Conservation (phyloP, 2,113 vertebrate genomes). For the Mormyrus lacerda region DNA sequence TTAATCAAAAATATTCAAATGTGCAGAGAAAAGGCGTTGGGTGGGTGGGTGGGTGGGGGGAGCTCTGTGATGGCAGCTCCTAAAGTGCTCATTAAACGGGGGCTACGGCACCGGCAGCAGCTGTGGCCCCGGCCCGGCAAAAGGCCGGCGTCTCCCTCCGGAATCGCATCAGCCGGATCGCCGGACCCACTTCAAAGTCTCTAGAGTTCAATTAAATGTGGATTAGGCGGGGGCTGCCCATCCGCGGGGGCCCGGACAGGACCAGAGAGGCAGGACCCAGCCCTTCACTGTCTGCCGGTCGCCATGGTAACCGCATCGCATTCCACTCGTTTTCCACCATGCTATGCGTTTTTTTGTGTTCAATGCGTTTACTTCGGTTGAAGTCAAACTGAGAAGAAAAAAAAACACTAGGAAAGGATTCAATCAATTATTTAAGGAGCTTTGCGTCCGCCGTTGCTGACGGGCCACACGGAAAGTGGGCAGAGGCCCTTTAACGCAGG, state of each 20-base stretch:
- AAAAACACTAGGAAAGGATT: background rate
- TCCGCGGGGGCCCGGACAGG: slow-evolving; percentile 60
- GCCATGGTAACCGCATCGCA: slow-evolving; percentile 61
- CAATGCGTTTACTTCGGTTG: background rate
- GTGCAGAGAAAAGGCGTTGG: slow-evolving; percentile 25
- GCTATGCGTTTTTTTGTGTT: background rate
- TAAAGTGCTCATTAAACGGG: slow-evolving; percentile 66
- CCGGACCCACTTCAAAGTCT: slow-evolving; percentile 92
- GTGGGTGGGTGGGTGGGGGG: background rate
- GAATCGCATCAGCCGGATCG: slow-evolving; percentile 67
- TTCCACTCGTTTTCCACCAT: background rate
- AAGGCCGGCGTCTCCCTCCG: slow-evolving; percentile 42
- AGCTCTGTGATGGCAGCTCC: slow-evolving; percentile 39
- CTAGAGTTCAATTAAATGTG: slow-evolving; percentile 99
- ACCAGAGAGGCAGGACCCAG: slow-evolving; percentile 65
- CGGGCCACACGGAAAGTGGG: background rate
- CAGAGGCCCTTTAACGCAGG: background rate
- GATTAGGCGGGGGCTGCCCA: slow-evolving; percentile 77
- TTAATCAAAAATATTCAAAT: slow-evolving; percentile 64
- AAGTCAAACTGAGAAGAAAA: background rate
- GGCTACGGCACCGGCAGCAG: slow-evolving; percentile 54
- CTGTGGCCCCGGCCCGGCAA: slow-evolving; percentile 56
- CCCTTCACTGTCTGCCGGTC: slow-evolving; percentile 55
- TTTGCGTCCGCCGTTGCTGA: background rate
- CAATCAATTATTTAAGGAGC: slow-evolving; percentile 2